These are phyloP conservation scores for Pterocles burchelli DNA, from an alignment of 2,113 vertebrate species.

Conservation along the genomic window DNA sequence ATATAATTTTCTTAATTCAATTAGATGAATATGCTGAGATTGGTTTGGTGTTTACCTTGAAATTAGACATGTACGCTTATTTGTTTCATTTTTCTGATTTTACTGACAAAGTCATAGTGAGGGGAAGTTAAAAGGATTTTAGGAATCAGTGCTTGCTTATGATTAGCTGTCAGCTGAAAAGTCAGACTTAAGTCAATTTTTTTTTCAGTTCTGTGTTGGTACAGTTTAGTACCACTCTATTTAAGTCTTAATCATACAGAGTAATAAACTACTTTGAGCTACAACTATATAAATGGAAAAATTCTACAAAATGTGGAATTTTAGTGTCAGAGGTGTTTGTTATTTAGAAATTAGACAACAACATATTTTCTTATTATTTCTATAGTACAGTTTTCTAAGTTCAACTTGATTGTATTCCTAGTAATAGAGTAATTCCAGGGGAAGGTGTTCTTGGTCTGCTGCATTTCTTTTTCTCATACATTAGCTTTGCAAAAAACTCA, in stretches of 20 bases:
- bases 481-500: background rate
- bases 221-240: background rate
- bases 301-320: background rate
- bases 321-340: background rate
- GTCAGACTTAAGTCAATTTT: background rate
- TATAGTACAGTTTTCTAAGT: background rate
- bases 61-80: background rate
- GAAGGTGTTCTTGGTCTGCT: background rate
- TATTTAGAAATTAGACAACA: background rate
- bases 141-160: background rate
- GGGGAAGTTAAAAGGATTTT: background rate
- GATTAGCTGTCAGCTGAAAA: background rate
- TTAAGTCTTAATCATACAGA: background rate
- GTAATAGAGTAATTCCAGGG: background rate
- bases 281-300: background rate
- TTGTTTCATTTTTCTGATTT: background rate
- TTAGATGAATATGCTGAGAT: background rate
- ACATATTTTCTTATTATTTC: background rate
- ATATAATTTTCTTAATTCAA: background rate
- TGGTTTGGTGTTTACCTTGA: background rate
- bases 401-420: fast-evolving
- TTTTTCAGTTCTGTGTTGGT: background rate
- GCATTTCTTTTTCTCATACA: background rate
- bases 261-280: background rate
- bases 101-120: background rate